Evolutionary conservation across 2,888 invertebrate genomes (phyloP), one percentile per base, ranked within the genome.

Genomic region (Archips crataeganus): DNA sequence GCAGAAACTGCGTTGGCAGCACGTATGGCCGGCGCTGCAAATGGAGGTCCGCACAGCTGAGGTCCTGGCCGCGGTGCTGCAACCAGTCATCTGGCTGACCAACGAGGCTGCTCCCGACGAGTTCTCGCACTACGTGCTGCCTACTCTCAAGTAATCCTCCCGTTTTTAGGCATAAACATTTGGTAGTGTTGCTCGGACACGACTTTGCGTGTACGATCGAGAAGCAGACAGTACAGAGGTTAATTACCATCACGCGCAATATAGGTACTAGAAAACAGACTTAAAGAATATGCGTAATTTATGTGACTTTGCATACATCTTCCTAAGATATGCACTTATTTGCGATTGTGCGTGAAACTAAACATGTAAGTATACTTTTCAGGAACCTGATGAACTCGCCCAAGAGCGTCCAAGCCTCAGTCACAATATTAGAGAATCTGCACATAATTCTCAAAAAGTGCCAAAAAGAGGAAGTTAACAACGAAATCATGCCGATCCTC

Each of bases 1-100:
- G 68, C 95, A 99, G 99, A 99, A 99, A 97, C 95, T 99, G 68
- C 97, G 98, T 96, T 99, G 98, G 95, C 98, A 98, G 88, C 98
- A 98, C 89, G 97, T 99, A 65, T 98, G 99, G 97, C 98, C 98
- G 49, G 96, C 97, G 80, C 94, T 99, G 76, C 97, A 97, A 85
- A 96, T 96, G 79, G 99, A 99, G 90, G 96, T 98, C 92, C 96
- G 96, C 83, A 96, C 97, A 36, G 96, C 97, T 76, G 98, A 99
- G 85, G 98, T 98, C 32, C 94, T 99, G 77, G 97, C 98, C 0
- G 97, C 98, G 0, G 98, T 97, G 9, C 92, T 98, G 61, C 97
- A 97, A 81, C 97, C 98, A 2, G 96, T 98, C 76, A 95, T 98
- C 79, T 97, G 96, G 88, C 96, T 98, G 79, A 96, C 98, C 77